Evolutionary conservation across 2,797 vertebrate species (phyloP).

Genomic region (Mus minutoides): DNA sequence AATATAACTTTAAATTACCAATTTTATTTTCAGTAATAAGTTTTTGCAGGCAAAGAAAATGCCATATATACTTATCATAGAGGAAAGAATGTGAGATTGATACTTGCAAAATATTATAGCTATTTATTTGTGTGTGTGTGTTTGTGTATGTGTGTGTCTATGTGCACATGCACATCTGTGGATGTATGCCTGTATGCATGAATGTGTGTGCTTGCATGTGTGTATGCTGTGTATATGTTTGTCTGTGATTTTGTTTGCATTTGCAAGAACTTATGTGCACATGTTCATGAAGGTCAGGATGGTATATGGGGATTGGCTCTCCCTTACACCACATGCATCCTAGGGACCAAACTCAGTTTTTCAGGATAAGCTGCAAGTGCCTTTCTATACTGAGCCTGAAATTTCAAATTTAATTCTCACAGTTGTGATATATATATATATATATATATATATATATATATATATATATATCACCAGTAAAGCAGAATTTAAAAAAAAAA

Average conservation of each 20-base stretch:
- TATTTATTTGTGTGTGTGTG: background rate
- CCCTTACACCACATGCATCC: background rate
- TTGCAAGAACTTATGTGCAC: accelerated
- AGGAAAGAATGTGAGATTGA: background rate
- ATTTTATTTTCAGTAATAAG: background rate
- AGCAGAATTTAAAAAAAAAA: background rate
- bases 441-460: background rate
- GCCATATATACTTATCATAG: background rate
- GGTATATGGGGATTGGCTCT: background rate
- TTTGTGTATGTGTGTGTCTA: background rate
- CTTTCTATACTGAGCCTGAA: background rate
- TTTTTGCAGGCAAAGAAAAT: background rate
- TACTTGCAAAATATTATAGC: background rate
- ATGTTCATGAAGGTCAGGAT: background rate
- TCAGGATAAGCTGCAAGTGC: background rate
- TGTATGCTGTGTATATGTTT: background rate
- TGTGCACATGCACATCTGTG: too few relatives aligned
- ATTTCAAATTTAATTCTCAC: background rate
- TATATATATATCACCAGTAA: background rate
- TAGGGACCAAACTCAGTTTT: background rate
- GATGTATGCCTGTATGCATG: background rate
- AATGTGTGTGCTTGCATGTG: background rate
- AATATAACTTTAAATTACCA: background rate
- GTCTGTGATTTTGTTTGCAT: background rate
- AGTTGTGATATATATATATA: too few relatives aligned